phyloP scores from a whole-genome alignment of 2,797 vertebrate species.

The Xiphorhynchus erythropygius region DNA sequence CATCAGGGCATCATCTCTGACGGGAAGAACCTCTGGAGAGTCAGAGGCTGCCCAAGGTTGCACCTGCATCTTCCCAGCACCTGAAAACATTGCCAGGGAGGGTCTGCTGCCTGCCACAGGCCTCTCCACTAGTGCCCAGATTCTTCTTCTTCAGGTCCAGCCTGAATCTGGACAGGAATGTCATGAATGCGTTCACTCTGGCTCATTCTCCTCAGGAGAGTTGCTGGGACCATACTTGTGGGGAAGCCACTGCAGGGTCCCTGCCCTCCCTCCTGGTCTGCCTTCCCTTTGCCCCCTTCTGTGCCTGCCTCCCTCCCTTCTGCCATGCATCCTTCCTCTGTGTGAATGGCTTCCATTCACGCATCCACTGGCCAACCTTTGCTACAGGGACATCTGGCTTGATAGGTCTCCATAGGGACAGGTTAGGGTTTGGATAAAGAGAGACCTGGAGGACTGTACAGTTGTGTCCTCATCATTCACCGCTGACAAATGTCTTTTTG shows the following conservation, averaged over 20 bases:
- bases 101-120: neutral
- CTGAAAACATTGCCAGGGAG: neutral
- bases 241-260: neutral
- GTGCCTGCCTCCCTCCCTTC: neutral
- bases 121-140: neutral
- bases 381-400: neutral
- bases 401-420: neutral
- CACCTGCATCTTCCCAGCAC: rapidly evolving
- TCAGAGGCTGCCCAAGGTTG: neutral
- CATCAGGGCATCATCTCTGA: neutral
- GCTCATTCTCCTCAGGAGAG: neutral
- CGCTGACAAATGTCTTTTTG: neutral
- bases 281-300: neutral
- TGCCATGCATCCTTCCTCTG: neutral
- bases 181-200: neutral
- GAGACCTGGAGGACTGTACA: neutral
- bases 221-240: rapidly evolving
- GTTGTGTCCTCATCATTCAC: rapidly evolving
- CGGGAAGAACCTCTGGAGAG: neutral
- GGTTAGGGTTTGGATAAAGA: neutral
- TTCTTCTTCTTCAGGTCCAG: neutral
- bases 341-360: neutral
- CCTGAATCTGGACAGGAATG: neutral
- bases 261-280: neutral
- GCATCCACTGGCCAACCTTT: neutral